A percentile compares a stretch with the other conserved stretches of the same genome.
Evolutionary conservation across 2,888 invertebrate species (phyloP).

Genomic region (Campopleginae sp.): DNA sequence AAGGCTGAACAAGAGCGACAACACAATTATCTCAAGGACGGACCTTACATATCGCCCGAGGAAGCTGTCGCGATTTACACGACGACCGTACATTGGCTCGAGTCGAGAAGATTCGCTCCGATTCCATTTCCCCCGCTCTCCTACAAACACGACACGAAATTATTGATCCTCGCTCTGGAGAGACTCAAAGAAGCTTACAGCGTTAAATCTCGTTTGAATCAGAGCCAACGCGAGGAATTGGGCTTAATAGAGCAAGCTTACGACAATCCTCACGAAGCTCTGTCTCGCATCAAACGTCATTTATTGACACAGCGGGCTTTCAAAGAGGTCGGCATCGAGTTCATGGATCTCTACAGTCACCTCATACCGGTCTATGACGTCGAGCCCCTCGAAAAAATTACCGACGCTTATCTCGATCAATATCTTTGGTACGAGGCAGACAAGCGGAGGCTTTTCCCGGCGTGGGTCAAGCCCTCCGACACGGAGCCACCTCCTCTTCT

Average conservation of each 20-base stretch:
- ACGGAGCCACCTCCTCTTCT: slow-evolving; percentile 97
- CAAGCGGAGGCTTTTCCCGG: slow-evolving; percentile 97
- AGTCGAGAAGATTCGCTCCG: slow-evolving; percentile 98
- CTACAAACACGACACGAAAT: slow-evolving; percentile 99
- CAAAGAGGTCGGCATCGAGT: slow-evolving; percentile 99
- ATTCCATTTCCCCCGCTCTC: slow-evolving; percentile 99
- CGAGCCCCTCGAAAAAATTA: slow-evolving; percentile 99
- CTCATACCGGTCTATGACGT: slow-evolving; percentile 99
- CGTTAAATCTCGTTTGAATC: slow-evolving; percentile 98
- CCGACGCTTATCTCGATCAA: slow-evolving; percentile 99
- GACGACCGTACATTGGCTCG: slow-evolving; percentile 99
- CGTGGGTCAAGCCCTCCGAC: slow-evolving; percentile 99
- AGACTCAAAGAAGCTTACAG: slow-evolving; percentile 98
- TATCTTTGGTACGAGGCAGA: slow-evolving; percentile 99
- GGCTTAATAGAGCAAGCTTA: slow-evolving; percentile 99
- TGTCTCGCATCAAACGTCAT: slow-evolving; percentile 99
- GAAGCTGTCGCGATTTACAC: slow-evolving; percentile 99
- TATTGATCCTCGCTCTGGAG: slow-evolving; percentile 98
- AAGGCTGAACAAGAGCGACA: slow-evolving; percentile 99
- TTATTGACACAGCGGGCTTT: slow-evolving; percentile 98
- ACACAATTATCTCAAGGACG: slow-evolving; percentile 99
- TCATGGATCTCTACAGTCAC: slow-evolving; percentile 99
- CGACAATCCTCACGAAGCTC: slow-evolving; percentile 99
- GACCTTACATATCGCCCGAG: slow-evolving; percentile 99
- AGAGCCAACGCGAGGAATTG: slow-evolving; percentile 99